Evolutionary conservation across 64 coral and sea anemone species (phyloP).

Genomic region (Dendrophyllia cribrosa): DNA sequence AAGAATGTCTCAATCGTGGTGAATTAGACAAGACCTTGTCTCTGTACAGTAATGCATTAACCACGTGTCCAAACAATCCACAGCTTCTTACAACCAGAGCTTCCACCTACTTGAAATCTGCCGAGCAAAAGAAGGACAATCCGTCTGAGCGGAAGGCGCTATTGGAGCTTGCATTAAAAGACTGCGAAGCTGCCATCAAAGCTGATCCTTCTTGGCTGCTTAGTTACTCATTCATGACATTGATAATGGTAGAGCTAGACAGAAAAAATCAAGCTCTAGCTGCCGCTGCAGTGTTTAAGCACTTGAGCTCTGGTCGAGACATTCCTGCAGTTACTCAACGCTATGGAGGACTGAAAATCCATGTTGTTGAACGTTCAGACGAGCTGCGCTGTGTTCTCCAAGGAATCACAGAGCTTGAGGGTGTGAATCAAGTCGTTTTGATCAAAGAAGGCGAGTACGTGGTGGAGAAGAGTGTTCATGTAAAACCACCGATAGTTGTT

Average conservation of each 20-base stretch:
- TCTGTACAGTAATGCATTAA: not conserved
- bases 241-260: not conserved
- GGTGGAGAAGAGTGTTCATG: not conserved
- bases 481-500: not conserved
- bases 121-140: not conserved
- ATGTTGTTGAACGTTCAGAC: conserved; percentile 5
- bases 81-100: conserved; percentile 9
- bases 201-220: conserved; percentile 4
- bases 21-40: not conserved
- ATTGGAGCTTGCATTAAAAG: not conserved
- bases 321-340: not conserved
- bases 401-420: not conserved
- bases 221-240: not conserved
- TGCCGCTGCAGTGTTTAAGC: conserved; percentile 12
- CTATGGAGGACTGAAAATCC: not conserved
- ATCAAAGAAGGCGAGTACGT: conserved; percentile 22
- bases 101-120: not conserved
- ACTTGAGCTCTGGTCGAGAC: not conserved
- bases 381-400: not conserved
- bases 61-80: not conserved
- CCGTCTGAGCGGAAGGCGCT: not conserved
- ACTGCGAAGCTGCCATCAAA: not conserved
- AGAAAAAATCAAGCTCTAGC: not conserved
- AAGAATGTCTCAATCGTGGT: not conserved
- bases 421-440: conserved; percentile 1